Conservation (phyloP, 2,113 vertebrate genomes). For the Callipepla squamata region DNA sequence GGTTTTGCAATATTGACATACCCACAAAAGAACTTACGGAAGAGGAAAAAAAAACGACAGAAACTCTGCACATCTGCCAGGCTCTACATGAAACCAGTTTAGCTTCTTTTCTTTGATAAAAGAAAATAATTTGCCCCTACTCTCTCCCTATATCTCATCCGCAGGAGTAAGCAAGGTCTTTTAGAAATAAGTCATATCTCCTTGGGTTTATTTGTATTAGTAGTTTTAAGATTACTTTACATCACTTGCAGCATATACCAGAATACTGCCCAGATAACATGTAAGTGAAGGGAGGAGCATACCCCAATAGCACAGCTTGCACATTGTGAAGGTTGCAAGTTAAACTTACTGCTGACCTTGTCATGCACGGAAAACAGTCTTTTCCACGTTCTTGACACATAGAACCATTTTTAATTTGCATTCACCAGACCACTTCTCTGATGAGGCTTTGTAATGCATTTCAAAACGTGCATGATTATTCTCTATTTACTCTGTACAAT, state of each 20-base stretch:
- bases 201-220: not conserved
- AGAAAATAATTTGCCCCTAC: not conserved
- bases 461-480: not conserved
- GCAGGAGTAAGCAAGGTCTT: not conserved
- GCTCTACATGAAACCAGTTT: not conserved
- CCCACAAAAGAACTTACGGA: not conserved
- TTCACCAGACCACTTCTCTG: not conserved
- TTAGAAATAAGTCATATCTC: not conserved
- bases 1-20: constrained; percentile 40
- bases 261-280: not conserved
- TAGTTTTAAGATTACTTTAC: not conserved
- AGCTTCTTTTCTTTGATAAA: not conserved
- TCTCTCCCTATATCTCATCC: not conserved
- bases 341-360: not conserved
- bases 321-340: not conserved
- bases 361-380: not conserved
- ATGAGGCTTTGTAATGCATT: not conserved
- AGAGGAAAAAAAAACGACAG: not conserved
- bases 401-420: not conserved
- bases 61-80: not conserved
- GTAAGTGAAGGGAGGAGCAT: not conserved
- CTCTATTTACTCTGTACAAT: not conserved
- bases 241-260: not conserved
- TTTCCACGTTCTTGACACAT: not conserved
- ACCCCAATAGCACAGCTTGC: not conserved